Conservation (phyloP, 2,888 invertebrate species). For the Habrosyne pyritoides region DNA sequence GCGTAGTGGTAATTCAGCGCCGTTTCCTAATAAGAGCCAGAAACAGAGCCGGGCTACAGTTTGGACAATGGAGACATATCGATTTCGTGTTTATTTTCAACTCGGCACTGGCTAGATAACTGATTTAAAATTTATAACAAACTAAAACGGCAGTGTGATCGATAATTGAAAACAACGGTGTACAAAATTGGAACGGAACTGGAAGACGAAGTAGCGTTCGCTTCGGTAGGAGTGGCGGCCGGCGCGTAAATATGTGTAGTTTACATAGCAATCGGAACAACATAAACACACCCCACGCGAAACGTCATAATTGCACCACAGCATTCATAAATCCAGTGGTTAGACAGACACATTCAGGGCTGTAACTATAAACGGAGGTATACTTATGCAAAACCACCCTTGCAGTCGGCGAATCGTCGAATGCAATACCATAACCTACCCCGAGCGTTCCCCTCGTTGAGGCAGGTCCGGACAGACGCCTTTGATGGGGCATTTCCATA, state of each 20-base stretch:
- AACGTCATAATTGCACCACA: conserved; percentile 68
- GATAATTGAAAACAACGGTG: conserved; percentile 34
- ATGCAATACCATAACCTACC: conserved; percentile 80
- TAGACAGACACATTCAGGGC: conserved; percentile 70
- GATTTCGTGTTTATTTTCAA: conserved; percentile 71
- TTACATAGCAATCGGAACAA: conserved; percentile 30
- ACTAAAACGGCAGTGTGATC: conserved; percentile 47
- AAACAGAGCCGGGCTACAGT: conserved; percentile 35
- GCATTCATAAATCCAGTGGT: conserved; percentile 72
- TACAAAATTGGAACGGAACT: conserved; percentile 15
- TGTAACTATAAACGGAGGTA: conserved; percentile 59
- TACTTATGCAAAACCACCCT: conserved; percentile 76
- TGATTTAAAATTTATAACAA: conserved; percentile 68
- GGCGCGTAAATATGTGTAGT: conserved; percentile 14
- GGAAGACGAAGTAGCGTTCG: conserved; percentile 8
- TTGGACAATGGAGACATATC: conserved; percentile 51
- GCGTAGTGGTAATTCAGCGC: background rate
- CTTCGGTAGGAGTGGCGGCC: background rate
- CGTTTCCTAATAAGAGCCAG: conserved; percentile 33
- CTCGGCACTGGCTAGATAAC: conserved; percentile 54
- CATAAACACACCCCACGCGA: conserved; percentile 42
- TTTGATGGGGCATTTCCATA: conserved; percentile 74
- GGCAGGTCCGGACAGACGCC: conserved; percentile 71
- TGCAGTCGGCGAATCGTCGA: conserved; percentile 71
- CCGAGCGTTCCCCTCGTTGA: conserved; percentile 74